phyloP scores from a whole-genome alignment of 2,888 invertebrate genomes.

The Epsilonema sp. region DNA sequence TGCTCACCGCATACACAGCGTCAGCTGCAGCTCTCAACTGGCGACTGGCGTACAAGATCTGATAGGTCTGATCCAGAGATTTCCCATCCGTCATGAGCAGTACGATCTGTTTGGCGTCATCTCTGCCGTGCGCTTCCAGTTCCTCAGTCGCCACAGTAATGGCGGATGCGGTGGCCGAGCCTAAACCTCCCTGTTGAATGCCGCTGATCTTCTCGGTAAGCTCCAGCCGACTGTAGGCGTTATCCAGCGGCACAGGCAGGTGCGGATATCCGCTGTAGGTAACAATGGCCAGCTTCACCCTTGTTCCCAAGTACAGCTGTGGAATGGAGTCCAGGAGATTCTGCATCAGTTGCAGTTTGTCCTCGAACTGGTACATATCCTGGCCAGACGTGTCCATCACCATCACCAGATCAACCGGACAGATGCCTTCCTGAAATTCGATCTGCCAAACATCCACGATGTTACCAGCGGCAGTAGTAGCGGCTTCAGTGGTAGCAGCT shows the following conservation, averaged over 20 bases:
- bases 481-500: neutral
- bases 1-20: too few species aligned
- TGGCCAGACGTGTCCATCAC: neutral
- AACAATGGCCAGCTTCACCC: neutral
- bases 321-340: neutral
- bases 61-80: neutral
- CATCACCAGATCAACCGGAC: neutral
- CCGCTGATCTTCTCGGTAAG: neutral
- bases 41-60: neutral
- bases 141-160: neutral
- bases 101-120: neutral
- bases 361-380: neutral
- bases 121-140: neutral
- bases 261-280: neutral
- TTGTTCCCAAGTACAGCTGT: too few species aligned
- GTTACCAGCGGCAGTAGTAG: neutral
- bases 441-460: neutral
- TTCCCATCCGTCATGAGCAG: neutral
- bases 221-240: neutral
- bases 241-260: neutral
- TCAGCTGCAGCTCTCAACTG: too few species aligned
- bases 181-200: neutral
- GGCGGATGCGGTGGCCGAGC: neutral
- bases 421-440: neutral
- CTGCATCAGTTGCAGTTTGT: neutral